Percentiles rank a stretch among this genome's conserved stretches.
These are phyloP conservation scores for Rhinella marina DNA, from an alignment of 2,797 vertebrate genomes.

Conservation along the genomic window DNA sequence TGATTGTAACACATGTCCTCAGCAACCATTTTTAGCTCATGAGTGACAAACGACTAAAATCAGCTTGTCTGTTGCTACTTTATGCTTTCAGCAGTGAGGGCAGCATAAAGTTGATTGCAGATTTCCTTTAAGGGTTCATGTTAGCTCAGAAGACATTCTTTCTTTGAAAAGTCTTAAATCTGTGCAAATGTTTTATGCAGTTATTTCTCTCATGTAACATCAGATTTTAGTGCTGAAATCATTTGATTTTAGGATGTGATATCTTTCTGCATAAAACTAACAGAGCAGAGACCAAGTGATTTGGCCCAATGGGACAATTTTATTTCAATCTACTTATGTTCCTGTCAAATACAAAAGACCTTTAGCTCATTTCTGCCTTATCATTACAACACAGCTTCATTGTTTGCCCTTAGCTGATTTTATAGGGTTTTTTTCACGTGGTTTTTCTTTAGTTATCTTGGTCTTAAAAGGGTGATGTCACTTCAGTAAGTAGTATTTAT, in stretches of 20 bases:
- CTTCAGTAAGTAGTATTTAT: no score
- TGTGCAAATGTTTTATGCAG: no score
- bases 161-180: background rate
- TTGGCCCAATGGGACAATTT: background rate
- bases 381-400: constrained; percentile 33
- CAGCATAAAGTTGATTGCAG: no score
- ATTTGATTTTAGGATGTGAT: background rate
- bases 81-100: no score
- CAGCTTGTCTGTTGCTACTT: no score
- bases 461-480: background rate
- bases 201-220: background rate
- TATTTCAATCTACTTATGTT: constrained; percentile 29
- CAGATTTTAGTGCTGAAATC: background rate
- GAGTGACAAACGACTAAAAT: no score
- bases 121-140: no score
- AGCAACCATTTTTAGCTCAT: no score
- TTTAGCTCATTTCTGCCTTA: constrained; percentile 35
- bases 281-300: background rate
- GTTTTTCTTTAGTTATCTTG: constrained; percentile 8
- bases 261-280: background rate
- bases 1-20: no score
- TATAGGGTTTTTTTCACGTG: background rate
- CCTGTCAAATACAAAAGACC: constrained; percentile 25
- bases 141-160: background rate
- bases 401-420: constrained; percentile 42